Conservation (phyloP, 2,113 vertebrate species). For the Catharus bicknelli region DNA sequence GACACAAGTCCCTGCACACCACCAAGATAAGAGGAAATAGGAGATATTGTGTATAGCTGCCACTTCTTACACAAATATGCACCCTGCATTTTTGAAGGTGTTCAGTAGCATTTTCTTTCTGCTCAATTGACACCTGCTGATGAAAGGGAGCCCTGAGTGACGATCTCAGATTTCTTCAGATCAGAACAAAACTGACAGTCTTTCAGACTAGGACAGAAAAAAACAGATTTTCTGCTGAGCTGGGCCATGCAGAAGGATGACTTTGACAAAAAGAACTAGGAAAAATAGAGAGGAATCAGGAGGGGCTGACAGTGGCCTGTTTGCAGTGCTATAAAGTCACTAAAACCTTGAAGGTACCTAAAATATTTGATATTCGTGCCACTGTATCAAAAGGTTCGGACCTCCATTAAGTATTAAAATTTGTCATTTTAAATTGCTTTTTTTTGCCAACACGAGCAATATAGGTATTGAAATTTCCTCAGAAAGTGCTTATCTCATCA, state of each 20-base stretch:
- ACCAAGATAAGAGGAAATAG: neutral
- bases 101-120: neutral
- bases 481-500: conserved; percentile 84
- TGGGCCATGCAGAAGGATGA: neutral
- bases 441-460: conserved; percentile 71
- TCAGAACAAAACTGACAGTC: neutral
- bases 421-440: conserved; percentile 75
- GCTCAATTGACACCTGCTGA: neutral
- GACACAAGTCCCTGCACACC: neutral
- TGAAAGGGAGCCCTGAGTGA: neutral
- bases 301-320: neutral
- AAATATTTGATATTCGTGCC: conserved; percentile 70
- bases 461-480: conserved; percentile 79
- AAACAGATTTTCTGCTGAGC: neutral
- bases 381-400: conserved; percentile 69
- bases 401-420: conserved; percentile 78
- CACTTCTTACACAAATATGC: neutral
- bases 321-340: conserved; percentile 39
- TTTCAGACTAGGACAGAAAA: neutral
- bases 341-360: conserved; percentile 50
- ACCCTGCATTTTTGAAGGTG: neutral
- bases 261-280: neutral
- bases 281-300: neutral
- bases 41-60: neutral
- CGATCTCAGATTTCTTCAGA: neutral